Base-by-base conservation (phyloP, 2,797 vertebrate genomes). In the Heteromormyrus szaboi region DNA sequence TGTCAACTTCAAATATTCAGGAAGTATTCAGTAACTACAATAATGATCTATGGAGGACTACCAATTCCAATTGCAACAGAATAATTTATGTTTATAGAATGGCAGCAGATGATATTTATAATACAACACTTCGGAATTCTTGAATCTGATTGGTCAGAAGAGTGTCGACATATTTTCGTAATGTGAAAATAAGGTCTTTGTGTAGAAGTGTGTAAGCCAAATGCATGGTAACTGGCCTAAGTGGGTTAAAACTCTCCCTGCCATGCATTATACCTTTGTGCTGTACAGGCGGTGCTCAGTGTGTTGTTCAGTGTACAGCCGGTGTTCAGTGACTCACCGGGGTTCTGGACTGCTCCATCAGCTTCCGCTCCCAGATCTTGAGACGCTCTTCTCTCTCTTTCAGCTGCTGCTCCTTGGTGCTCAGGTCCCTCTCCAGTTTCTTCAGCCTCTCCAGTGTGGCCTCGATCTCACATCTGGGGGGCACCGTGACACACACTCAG, bases 341-440 rank as follows among this genome's bases (percentile, higher is more conserved):
- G 88, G 96, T 97, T 95, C 96, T 98, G 93, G 98, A 99, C 93
- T 99, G 98, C 83, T 99, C 97, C 0, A 98, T 96, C 92, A 99
- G 96, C 93, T 99, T 98, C 91, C 97, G 97, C 95, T 99, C 98
- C 98, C 99, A 99, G 96, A 99, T 97, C 95, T 96, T 99, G 59
- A 99, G 94, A 33, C 97, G 97, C 44, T 95, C 96, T 92, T 99
- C 98, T 90, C 98, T 94, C 92, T 98, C 97, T 94, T 98, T 99
- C 90, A 99, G 95, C 91, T 98, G 98, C 94, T 99, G 97, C 93
- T 99, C 99, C 94, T 99, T 99, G 93, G 95, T 97, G 94, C 98
- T 99, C 95, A 99, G 96, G 94, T 99, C 98, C 91, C 98, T 97
- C 95, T 99, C 99, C 94, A 99, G 95, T 95, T 97, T 99, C 96